These are phyloP conservation scores for Boloria selene DNA, from an alignment of 2,888 invertebrate genomes.

Conservation along the genomic window DNA sequence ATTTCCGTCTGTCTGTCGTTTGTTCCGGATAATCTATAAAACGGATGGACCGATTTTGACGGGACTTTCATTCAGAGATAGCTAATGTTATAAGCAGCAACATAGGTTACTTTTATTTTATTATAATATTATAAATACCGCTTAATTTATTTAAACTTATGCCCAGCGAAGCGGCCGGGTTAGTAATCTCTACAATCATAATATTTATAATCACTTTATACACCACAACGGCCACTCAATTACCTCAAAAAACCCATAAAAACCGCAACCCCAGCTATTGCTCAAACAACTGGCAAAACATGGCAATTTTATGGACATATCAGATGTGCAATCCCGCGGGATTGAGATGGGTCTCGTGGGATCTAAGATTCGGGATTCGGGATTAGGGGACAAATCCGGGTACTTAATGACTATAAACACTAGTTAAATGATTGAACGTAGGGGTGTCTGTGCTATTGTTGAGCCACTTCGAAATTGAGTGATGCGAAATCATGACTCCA, in stretches of 20 bases:
- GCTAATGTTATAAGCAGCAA: no score
- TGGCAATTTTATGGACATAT: slow-evolving; percentile 50
- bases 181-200: no score
- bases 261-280: slow-evolving; percentile 51
- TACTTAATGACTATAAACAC: slow-evolving; percentile 75
- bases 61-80: no score
- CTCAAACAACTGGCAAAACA: slow-evolving; percentile 56
- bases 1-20: no score
- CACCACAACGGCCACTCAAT: slow-evolving; percentile 11
- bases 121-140: no score
- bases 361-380: slow-evolving; percentile 36
- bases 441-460: slow-evolving; percentile 33
- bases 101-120: no score
- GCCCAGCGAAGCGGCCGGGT: no score
- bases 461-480: slow-evolving; percentile 3
- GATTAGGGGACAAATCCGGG: slow-evolving; percentile 44
- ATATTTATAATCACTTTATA: neutral
- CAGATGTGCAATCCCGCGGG: slow-evolving; percentile 47
- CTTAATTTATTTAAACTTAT: no score
- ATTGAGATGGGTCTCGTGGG: slow-evolving; percentile 48
- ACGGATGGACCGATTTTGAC: no score
- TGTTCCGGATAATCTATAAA: no score
- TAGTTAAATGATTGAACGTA: slow-evolving; percentile 73
- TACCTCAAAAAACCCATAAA: slow-evolving; percentile 27
- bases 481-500: slow-evolving; percentile 1